Evolutionary conservation across 2,113 vertebrate genomes (phyloP), one percentile per base, ranked within the genome.

Genomic region (Synodontis membranacea): DNA sequence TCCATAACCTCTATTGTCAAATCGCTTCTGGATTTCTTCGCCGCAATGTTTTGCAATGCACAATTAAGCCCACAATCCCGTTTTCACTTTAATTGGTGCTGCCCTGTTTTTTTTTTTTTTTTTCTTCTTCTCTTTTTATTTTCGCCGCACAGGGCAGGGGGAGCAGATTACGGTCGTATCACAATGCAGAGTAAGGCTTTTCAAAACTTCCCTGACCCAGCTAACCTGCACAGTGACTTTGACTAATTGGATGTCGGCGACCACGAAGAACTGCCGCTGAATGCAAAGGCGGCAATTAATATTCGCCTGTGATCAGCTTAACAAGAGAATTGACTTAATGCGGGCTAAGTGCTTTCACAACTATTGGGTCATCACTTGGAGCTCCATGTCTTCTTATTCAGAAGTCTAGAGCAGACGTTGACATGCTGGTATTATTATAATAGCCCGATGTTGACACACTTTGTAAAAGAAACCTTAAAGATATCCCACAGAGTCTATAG

Each of bases 171-270:
- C 31, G 21, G 76, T 82, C 81, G 68, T 80, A 89, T 60, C 78
- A 86, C 78, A 83, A 85, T 88, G 82, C 82, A 86, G 83, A 88
- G 52, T 78, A 84, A 72, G 82, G 84, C 85, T 76, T 82, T 89
- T 80, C 52, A 91, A 91, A 86, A 87, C 85, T 88, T 89, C 75
- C 89, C 78, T 90, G 88, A 90, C 91, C 88, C 12, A 80, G 86
- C 82, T 87, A 92, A 88, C 90, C 88, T 85, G 87, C 76, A 44
- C 66, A 79, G 80, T 87, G 89, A 88, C 84, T 90, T 89, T 90
- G 89, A 90, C 89, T 89, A 91, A 92, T 91, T 92, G 82, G 90
- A 87, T 87, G 84, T 89, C 82, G 80, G 78, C 66, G 86, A 88
- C 70, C 54, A 76, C 58, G 84, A 74, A 68, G 78, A 78, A 76